Base-by-base conservation (phyloP, 2,113 vertebrate genomes). In the Grammomys dolichurus region DNA sequence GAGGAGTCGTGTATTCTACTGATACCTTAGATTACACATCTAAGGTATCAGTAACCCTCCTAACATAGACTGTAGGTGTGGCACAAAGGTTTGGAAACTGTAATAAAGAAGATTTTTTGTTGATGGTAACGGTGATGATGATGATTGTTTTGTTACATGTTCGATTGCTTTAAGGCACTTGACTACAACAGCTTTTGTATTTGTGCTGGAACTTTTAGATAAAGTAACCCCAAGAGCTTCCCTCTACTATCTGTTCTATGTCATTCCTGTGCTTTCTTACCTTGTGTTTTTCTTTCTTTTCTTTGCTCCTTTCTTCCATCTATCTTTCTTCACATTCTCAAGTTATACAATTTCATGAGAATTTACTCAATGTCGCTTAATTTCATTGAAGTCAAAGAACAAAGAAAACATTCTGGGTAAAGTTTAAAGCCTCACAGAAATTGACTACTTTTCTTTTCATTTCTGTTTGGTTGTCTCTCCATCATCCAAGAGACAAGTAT, bases 401-500 rank as follows among this genome's bases (percentile, higher is more conserved):
- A 33, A 60, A 90, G 60, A 48, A 4, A 5, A 93, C 85, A 31
- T 76, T 85, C 36, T 87, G 46, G 26, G 1, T 46, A 2, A 58
- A 96, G 72, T 96, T 94, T 60, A 87, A 94, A 87, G 85, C 69
- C 3, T 76, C 96, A 43, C 20, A 7, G 26, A 90, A 20, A 60
- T 36, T 51, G 31, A 72, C 85, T 87, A 6, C 17, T 63, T 20
- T 93, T 28, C 54, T 94, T 7, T 94, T 92, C 43, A 63, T 97
- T 95, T 88, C 54, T 96, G 82, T 95, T 88, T 97, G 78, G 95
- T 98, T 97, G 97, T 76, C 75, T 95, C 92, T 95, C 36, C 65
- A 92, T 98, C 89, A 93, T 98, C 88, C 80, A 81, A 91, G 90
- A 97, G 93, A 98, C 98, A 98, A 97, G 87, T 93, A 96, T 93